Conservation (phyloP, 1,140 invertebrate genomes). For the Trichomalopsis sarcophagae region DNA sequence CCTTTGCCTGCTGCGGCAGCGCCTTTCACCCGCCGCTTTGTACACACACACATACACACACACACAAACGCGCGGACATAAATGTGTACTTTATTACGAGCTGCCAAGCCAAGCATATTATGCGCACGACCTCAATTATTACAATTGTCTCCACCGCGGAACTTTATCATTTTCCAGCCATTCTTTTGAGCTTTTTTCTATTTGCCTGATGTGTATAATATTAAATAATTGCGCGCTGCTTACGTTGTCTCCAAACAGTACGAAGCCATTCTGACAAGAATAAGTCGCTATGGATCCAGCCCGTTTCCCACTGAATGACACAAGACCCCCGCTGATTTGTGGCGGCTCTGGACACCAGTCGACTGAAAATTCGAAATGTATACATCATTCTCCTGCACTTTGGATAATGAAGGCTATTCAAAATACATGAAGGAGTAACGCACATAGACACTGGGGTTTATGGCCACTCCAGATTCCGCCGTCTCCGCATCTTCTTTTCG, state of each 20-base stretch:
- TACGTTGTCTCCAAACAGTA: slow-evolving; percentile 87
- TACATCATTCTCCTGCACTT: not conserved
- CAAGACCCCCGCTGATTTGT: slow-evolving; percentile 83
- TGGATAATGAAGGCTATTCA: not conserved
- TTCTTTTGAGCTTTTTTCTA: not conserved
- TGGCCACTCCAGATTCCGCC: slow-evolving; percentile 88
- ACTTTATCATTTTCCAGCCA: not conserved
- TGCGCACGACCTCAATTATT: slow-evolving; percentile 25
- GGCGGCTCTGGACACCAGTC: slow-evolving; percentile 91
- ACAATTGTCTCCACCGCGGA: not conserved
- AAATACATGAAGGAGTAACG: slow-evolving; percentile 55
- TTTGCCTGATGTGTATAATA: not conserved
- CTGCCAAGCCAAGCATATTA: not conserved
- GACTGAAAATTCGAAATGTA: slow-evolving; percentile 68
- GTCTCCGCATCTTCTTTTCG: slow-evolving; percentile 84
- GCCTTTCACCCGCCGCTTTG: slow-evolving; percentile 52
- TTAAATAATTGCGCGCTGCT: slow-evolving; percentile 60
- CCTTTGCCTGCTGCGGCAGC: not conserved
- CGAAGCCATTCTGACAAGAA: slow-evolving; percentile 88
- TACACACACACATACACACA: not conserved
- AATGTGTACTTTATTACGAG: not conserved
- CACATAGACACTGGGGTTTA: slow-evolving; percentile 86
- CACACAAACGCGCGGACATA: not conserved
- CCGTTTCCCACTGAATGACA: slow-evolving; percentile 81
- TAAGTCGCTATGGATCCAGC: slow-evolving; percentile 87